Conservation (phyloP, 2,113 vertebrate genomes). For the Pionites leucogaster region DNA sequence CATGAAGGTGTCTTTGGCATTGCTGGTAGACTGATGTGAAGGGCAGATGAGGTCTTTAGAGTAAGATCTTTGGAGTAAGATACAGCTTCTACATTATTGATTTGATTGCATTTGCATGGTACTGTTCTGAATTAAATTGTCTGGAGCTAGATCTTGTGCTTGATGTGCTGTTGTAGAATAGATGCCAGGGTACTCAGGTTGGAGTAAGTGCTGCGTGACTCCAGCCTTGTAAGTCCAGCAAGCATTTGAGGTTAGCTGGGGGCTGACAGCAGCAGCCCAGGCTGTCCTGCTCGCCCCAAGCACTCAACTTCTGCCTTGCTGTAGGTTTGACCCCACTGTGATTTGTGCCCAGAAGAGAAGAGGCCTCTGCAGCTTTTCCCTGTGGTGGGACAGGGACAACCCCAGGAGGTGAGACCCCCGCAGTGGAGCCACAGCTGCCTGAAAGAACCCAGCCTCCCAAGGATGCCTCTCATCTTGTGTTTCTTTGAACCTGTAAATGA, state of each 20-base stretch:
- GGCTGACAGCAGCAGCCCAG: background rate
- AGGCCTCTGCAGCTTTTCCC: background rate
- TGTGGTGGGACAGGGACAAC: background rate
- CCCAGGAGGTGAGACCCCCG: background rate
- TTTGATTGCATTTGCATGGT: background rate
- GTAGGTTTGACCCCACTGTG: fast-evolving
- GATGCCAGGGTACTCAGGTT: background rate
- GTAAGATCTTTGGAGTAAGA: background rate
- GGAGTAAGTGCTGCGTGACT: background rate
- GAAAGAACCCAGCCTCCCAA: background rate
- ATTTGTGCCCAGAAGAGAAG: background rate
- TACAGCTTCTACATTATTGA: background rate
- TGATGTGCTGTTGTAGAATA: background rate
- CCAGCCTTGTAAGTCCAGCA: background rate
- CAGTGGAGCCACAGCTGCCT: background rate
- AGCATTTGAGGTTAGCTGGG: background rate
- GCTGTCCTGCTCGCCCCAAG: background rate
- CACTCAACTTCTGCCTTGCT: background rate
- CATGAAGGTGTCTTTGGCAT: background rate
- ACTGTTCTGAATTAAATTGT: background rate
- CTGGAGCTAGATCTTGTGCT: background rate
- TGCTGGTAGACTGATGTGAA: background rate
- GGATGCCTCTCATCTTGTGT: background rate
- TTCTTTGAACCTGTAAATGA: background rate
- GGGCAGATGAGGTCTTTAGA: background rate